Evolutionary conservation across 2,888 invertebrate species (phyloP).

Genomic region (Drosophila picticornis): DNA sequence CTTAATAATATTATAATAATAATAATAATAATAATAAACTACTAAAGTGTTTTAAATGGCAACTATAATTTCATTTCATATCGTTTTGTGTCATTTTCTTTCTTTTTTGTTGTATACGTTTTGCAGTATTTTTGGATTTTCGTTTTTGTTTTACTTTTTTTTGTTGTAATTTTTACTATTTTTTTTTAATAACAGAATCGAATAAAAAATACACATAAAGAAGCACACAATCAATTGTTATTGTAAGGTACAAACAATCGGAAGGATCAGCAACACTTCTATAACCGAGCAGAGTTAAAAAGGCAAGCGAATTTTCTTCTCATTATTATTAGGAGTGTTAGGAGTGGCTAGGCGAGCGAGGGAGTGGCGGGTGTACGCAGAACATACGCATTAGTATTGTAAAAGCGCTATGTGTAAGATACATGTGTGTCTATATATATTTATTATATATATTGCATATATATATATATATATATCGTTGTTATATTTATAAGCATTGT

Average conservation of each 20-base stretch:
- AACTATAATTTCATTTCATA: conserved; percentile 70
- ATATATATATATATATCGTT: conserved; percentile 28
- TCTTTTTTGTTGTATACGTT: conserved; percentile 42
- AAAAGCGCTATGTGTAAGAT: conserved; percentile 38
- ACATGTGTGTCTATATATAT: conserved; percentile 37
- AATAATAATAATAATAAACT: conserved; percentile 65
- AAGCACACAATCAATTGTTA: conserved; percentile 19
- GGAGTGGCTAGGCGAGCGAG: not conserved
- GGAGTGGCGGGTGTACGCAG: conserved; percentile 9
- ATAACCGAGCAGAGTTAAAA: conserved; percentile 36
- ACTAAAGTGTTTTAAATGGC: conserved; percentile 77
- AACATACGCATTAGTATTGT: conserved; percentile 31
- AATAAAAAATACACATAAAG: conserved; percentile 23
- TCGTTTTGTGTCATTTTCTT: conserved; percentile 22
- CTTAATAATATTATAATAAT: conserved; percentile 69
- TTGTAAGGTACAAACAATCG: conserved; percentile 36
- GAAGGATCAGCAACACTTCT: conserved; percentile 51
- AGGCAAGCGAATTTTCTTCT: conserved; percentile 34
- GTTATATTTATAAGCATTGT: conserved; percentile 32
- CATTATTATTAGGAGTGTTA: not conserved
- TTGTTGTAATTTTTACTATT: conserved; percentile 9
- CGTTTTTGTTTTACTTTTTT: conserved; percentile 4
- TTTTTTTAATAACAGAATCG: conserved; percentile 40
- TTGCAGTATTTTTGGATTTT: conserved; percentile 32
- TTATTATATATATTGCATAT: conserved; percentile 48